Conservation (phyloP, 2,113 vertebrate species). For the Mesitornis unicolor region DNA sequence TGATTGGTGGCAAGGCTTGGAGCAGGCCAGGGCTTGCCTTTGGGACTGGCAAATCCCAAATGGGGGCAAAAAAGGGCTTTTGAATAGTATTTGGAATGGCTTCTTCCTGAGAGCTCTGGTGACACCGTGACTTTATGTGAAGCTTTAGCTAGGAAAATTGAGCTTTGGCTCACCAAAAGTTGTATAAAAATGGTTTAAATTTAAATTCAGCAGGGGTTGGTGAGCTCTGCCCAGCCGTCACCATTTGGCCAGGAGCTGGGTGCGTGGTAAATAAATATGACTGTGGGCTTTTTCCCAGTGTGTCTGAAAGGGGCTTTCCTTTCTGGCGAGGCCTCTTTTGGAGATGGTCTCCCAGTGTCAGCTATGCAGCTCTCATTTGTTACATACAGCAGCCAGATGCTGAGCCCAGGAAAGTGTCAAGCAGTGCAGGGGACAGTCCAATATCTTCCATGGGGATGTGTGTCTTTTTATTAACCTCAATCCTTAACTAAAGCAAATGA, state of each 20-base stretch:
- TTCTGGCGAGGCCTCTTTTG: fast-evolving
- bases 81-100: background rate
- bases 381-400: background rate
- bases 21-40: fast-evolving
- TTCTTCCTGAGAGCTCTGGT: too few species aligned
- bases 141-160: background rate
- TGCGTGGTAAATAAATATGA: fast-evolving
- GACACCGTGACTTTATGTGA: fast-evolving
- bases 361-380: too few species aligned
- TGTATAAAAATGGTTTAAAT: fast-evolving
- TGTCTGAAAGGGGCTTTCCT: background rate
- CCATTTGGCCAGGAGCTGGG: background rate
- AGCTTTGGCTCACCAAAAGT: fast-evolving
- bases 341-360: background rate
- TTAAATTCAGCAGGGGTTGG: too few species aligned
- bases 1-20: background rate
- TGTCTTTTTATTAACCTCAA: too few species aligned
- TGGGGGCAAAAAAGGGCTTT: background rate
- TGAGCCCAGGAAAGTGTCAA: background rate
- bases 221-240: too few species aligned
- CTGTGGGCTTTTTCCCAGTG: fast-evolving
- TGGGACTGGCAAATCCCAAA: background rate
- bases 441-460: background rate
- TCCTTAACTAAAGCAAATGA: background rate
- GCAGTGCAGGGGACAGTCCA: background rate